Base-by-base conservation (phyloP, 1,140 invertebrate genomes). In the Zophobas morio region DNA sequence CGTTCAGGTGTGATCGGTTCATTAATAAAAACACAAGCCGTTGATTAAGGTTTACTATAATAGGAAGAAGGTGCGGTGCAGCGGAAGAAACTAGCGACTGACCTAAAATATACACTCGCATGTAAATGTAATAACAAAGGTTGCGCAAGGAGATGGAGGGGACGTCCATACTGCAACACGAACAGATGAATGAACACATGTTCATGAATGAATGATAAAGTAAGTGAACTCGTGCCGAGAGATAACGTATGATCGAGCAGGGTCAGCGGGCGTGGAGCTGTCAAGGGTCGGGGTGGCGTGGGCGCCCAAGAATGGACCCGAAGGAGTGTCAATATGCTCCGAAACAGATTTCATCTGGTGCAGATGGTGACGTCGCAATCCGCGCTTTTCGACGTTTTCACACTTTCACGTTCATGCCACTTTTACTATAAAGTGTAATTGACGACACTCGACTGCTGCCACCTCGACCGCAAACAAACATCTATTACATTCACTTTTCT, bases 181-280 rank as follows among this genome's bases (percentile, higher is more conserved):
- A 77, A 79, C 79, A 82, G 82, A 83, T 83, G 82, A 83, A 83
- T 83, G 82, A 83, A 83, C 82, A 82, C 78, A 81, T 83, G 79
- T 76, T 83, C 81, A 82, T 83, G 81, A 82, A 83, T 83, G 82
- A 83, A 83, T 83, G 79, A 81, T 81, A 82, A 82, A 82, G 75
- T 81, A 73, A 75, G 46, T 49, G 46, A 72, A 78, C 76, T 80
- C 79, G 77, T 79, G 77, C 79, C 75, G 74, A 79, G 63, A 80
- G 74, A 82, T 76, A 82, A 77, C 77, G 76, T 80, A 82, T 79
- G 77, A 75, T 81, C 77, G 74, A 63, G 63, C 79, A 81, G 80
- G 80, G 80, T 82, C 81, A 79, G 74, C 79, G 77, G 81, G 81
- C 80, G 80, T 82, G 81, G 79, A 78, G 76, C 71, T 73, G 71